Evolutionary conservation across 2,888 invertebrate genomes (phyloP), one percentile per base, ranked within the genome.

Genomic region (Adineta ricciae): DNA sequence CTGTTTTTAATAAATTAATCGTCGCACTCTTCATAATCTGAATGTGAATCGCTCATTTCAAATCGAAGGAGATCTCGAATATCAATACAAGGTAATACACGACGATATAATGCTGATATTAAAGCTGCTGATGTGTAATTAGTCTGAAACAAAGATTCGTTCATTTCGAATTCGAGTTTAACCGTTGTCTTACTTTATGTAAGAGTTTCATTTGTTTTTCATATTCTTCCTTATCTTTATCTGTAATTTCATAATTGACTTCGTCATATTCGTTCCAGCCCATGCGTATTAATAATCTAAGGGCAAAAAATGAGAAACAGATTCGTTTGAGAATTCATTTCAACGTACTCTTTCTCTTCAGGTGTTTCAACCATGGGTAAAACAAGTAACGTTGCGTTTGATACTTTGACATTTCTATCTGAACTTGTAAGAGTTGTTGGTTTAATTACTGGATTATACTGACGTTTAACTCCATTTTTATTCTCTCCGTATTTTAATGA

Each of bases 281-380:
- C 78, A 78, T 78, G 24, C 38, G 78, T 41, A n/a, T 78, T 78
- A 78, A 78, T 78, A 78, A 78, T 41, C 78, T 78, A 78, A 41
- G 41, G 24, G 9, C 4, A 64, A 27, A 64, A 2, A 64, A 64
- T n/a, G 14, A n/a, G 24, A 27, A 24, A 46, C 46, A 46, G 11
- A 46, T 8, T 8, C 11, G 11, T 8, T 8, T 46, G 46, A 46
- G 11, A 78, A 9, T 4, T 32, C 64, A 1, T 64, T 2, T 41
- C n/a, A 78, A 19, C 32, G 5, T 24, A 78, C 78, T 78, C 78
- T 78, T 78, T 78, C 41, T 78, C 78, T 41, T 78, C 78, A 41
- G 24, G 4, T 41, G 78, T 38, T 41, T 78, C 78, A 21, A 41
- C 24, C n/a, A 78, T 14, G 3, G 78, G n/a, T 41, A 41, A 64